A percentile compares a stretch with the other conserved stretches of the same genome.
Evolutionary conservation across 1,140 invertebrate genomes (phyloP).

Genomic region (Drosophila varians): DNA sequence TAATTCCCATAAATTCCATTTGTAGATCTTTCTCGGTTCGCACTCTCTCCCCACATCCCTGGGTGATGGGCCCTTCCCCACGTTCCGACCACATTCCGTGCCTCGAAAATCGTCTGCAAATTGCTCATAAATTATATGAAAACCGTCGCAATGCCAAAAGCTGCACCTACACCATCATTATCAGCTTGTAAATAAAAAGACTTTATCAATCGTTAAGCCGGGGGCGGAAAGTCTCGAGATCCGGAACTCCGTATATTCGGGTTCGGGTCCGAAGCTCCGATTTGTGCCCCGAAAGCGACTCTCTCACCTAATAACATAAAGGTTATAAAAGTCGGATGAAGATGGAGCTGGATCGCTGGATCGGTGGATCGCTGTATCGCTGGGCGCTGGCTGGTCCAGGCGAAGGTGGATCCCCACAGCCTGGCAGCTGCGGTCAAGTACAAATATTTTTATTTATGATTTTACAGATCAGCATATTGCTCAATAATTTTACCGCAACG

Average conservation of each 20-base stretch:
- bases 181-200: slow-evolving; percentile 82
- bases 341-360: slow-evolving; percentile 5
- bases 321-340: slow-evolving; percentile 45
- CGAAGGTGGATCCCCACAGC: slow-evolving; percentile 23
- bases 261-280: background rate
- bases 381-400: background rate
- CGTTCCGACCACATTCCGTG: slow-evolving; percentile 4
- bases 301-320: slow-evolving; percentile 81
- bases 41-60: background rate
- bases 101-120: slow-evolving; percentile 51
- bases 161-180: slow-evolving; percentile 80
- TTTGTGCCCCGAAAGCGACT: slow-evolving; percentile 59
- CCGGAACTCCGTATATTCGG: background rate
- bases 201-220: slow-evolving; percentile 78
- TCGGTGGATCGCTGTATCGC: slow-evolving; percentile 1
- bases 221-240: slow-evolving; percentile 21
- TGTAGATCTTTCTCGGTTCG: slow-evolving; percentile 35
- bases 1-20: slow-evolving; percentile 43
- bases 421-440: slow-evolving; percentile 48
- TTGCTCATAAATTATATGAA: slow-evolving; percentile 70
- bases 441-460: slow-evolving; percentile 82
- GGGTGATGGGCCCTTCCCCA: background rate
- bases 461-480: slow-evolving; percentile 82
- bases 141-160: slow-evolving; percentile 67
- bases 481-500: slow-evolving; percentile 73